A percentile compares a stretch with the other conserved stretches of the same genome.
phyloP scores from a whole-genome alignment of 2,888 invertebrate species.

The Diarsia brunnea region DNA sequence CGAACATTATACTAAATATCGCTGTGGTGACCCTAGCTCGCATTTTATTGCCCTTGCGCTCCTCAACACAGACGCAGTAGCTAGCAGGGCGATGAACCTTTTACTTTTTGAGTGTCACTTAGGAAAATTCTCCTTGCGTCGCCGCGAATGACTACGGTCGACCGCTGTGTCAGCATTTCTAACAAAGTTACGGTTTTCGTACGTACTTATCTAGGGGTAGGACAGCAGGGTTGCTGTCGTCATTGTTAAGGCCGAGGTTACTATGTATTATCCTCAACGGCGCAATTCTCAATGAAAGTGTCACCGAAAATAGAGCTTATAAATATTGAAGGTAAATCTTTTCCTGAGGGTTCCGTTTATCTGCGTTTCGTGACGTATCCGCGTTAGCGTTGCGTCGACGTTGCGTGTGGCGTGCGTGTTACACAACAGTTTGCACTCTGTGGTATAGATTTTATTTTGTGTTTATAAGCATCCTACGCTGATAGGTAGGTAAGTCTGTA shows the following conservation, averaged over 20 bases:
- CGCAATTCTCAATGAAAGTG: slow-evolving; percentile 60
- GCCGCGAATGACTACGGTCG: slow-evolving; percentile 43
- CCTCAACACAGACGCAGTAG: slow-evolving; percentile 44
- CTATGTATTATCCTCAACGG: slow-evolving; percentile 53
- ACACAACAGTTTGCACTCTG: slow-evolving; percentile 61
- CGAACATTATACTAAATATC: slow-evolving; percentile 67
- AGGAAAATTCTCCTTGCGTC: slow-evolving; percentile 49
- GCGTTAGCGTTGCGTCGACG: slow-evolving; percentile 50
- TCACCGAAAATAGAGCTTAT: slow-evolving; percentile 48
- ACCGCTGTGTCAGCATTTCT: slow-evolving; percentile 43
- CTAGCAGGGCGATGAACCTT: slow-evolving; percentile 55
- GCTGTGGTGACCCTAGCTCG: slow-evolving; percentile 60
- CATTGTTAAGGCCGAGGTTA: slow-evolving; percentile 46
- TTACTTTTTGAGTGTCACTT: slow-evolving; percentile 55
- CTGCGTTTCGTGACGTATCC: slow-evolving; percentile 62
- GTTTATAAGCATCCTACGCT: slow-evolving; percentile 56
- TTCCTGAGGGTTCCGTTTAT: slow-evolving; percentile 51
- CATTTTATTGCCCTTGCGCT: slow-evolving; percentile 52
- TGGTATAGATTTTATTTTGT: slow-evolving; percentile 59
- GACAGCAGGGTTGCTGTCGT: slow-evolving; percentile 22
- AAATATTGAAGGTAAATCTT: slow-evolving; percentile 61
- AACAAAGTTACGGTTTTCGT: slow-evolving; percentile 49
- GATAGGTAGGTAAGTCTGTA: slow-evolving; percentile 54
- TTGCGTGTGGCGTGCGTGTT: slow-evolving; percentile 66
- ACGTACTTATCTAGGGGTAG: slow-evolving; percentile 13